Evolutionary conservation across 1,140 invertebrate species (phyloP), one percentile per base, ranked within the genome.

Genomic region (Drosophila aff.): DNA sequence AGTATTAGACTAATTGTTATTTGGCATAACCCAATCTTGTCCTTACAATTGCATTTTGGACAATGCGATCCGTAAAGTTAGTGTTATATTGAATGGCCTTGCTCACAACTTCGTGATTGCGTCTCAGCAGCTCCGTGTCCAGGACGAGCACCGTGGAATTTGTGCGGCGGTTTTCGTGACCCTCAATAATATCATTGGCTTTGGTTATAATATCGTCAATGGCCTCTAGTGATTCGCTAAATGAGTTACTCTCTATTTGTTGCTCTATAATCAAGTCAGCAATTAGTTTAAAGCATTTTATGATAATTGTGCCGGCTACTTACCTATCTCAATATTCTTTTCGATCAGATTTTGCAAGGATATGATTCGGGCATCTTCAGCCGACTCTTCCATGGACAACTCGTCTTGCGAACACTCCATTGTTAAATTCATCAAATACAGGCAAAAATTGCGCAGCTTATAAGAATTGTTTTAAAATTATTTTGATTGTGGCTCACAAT

Each of bases 321-420:
- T 68, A 82, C 83, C 83, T 36, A 87, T 78, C 28, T 83, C 50
- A 11, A 87, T 87, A 43, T 87, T 87, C 47, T 64, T 38, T 46
- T 89, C 83, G 28, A 87, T 87, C 23, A 87, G 33, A 13, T 87
- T 60, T 49, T 89, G 84, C 21, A 87, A 23, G 6, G 58, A 9
- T 2, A 89, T 43, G 13, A 87, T 87, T 2, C 83, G 68, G 3
- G 31, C 49, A 8, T 63, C 69, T 31, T 78, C 23, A 21, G 43
- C 50, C 0, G 38, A 38, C 0, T 50, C 58, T 0, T 46, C 38
- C 1, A 18, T 16, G 4, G 31, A 40, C 26, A 21, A 9, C 43
- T 65, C 40, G n/a, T 21, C 23, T 59, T 66, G 38, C 5, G 33
- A 33, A 4, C n/a, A 10, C 13, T 68, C 50, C 40, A 76, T 76